Conservation (phyloP, 2,888 invertebrate species). For the Sinopyrophorus schimmeli region DNA sequence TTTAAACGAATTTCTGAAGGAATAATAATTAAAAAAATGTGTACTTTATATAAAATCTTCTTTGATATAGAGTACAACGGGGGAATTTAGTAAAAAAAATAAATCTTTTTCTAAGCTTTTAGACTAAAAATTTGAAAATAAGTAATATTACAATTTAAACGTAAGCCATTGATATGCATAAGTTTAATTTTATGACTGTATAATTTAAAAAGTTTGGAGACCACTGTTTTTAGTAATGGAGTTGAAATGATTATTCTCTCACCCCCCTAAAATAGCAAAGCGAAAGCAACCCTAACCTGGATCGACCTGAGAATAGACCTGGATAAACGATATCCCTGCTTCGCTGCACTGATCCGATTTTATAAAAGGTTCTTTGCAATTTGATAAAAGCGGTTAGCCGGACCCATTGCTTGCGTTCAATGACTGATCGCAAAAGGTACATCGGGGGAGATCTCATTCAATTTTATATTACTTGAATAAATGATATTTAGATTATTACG, state of each 20-base stretch:
- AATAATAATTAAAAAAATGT: no score
- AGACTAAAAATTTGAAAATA: no score
- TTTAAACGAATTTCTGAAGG: no score
- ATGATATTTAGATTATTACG: constrained; percentile 26
- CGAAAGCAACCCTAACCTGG: constrained; percentile 36
- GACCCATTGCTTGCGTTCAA: constrained; percentile 47
- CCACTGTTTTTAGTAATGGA: constrained; percentile 34
- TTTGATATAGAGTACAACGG: no score
- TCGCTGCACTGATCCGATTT: constrained; percentile 52
- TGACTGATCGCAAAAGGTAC: constrained; percentile 45
- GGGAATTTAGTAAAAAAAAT: no score
- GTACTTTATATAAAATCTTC: no score
- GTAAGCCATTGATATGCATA: no score
- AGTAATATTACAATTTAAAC: no score
- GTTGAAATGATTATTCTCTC: constrained; percentile 38
- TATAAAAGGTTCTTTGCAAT: constrained; percentile 53
- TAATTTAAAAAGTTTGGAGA: constrained; percentile 8
- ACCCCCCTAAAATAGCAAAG: constrained; percentile 32
- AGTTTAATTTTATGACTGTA: no score
- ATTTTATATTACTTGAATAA: constrained; percentile 42
- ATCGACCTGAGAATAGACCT: constrained; percentile 40
- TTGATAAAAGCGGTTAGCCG: constrained; percentile 53
- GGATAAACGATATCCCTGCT: constrained; percentile 50
- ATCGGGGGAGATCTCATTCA: constrained; percentile 39
- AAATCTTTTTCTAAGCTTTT: no score